A percentile compares a stretch with the other conserved stretches of the same genome.
phyloP scores from a whole-genome alignment of 2,113 vertebrate genomes.

The Hystrix brachyura region DNA sequence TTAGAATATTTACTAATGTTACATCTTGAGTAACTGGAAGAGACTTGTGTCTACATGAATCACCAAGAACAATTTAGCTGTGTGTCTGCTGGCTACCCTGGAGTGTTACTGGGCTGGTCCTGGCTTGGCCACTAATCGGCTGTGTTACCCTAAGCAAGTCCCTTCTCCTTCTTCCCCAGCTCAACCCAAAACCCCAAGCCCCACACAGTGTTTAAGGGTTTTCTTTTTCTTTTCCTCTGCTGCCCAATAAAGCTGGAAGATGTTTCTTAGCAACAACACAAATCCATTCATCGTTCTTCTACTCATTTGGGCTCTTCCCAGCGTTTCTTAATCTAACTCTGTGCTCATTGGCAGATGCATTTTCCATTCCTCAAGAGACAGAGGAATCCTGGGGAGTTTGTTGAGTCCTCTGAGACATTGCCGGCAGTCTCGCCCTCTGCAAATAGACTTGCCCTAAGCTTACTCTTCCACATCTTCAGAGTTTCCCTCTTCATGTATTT shows the following conservation, averaged over 20 bases:
- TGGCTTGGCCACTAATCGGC: not conserved
- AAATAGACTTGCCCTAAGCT: not conserved
- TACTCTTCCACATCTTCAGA: not conserved
- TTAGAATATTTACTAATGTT: not conserved
- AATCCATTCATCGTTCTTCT: not conserved
- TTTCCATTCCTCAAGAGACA: not conserved
- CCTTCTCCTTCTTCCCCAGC: not conserved
- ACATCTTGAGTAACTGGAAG: not conserved
- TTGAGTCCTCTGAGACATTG: not conserved
- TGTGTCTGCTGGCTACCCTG: not conserved
- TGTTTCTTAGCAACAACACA: not conserved
- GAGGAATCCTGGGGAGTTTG: not conserved
- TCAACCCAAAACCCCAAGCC: not conserved
- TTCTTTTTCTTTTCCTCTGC: not conserved
- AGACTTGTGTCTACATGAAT: not conserved
- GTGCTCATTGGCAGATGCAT: not conserved
- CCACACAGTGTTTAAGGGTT: not conserved
- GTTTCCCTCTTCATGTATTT: not conserved
- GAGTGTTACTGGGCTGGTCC: accelerated
- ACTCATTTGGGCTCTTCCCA: not conserved
- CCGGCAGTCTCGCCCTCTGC: not conserved
- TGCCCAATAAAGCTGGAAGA: not conserved
- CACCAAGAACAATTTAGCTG: not conserved
- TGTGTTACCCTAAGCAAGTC: not conserved
- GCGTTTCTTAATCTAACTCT: not conserved